Evolutionary conservation across 1,140 invertebrate genomes (phyloP).

Genomic region (Venustaconcha ellipsiformis): DNA sequence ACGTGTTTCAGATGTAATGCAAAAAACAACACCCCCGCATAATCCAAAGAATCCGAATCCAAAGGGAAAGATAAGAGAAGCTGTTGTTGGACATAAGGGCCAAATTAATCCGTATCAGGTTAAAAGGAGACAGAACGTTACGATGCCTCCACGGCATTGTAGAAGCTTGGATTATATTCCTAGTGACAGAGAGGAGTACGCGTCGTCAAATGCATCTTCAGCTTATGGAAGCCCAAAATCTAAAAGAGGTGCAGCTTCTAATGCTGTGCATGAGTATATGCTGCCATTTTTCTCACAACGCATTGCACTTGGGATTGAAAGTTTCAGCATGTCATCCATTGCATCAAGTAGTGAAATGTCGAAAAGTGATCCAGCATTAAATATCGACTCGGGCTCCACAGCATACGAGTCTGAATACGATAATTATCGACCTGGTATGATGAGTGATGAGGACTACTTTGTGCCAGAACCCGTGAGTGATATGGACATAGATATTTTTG

Average conservation of each 20-base stretch:
- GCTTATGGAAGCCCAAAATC: constrained; percentile 59
- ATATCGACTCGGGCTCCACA: constrained; percentile 61
- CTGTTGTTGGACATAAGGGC: neutral
- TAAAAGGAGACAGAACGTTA: constrained; percentile 55
- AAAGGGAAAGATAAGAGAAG: neutral
- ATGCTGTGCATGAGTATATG: constrained; percentile 39
- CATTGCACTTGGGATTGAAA: constrained; percentile 44
- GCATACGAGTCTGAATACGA: constrained; percentile 87
- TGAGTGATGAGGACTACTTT: constrained; percentile 67
- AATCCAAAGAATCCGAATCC: neutral
- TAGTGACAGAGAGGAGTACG: constrained; percentile 59
- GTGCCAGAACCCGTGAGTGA: constrained; percentile 67
- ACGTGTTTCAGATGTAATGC: constrained; percentile 1
- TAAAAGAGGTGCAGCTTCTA: constrained; percentile 11
- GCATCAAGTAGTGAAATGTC: constrained; percentile 67
- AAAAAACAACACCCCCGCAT: constrained; percentile 4
- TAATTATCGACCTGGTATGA: constrained; percentile 71
- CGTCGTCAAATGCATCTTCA: constrained; percentile 53
- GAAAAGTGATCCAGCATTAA: constrained; percentile 58
- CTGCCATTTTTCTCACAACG: constrained; percentile 46
- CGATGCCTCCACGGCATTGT: constrained; percentile 59
- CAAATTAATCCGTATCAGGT: constrained; percentile 57
- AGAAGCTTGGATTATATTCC: constrained; percentile 66
- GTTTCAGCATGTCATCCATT: constrained; percentile 62
- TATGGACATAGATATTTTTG: constrained; percentile 69